Percentiles rank a stretch among this genome's conserved stretches.
Conservation (phyloP, 2,888 invertebrate species). For the Oegoconia quadripuncta region DNA sequence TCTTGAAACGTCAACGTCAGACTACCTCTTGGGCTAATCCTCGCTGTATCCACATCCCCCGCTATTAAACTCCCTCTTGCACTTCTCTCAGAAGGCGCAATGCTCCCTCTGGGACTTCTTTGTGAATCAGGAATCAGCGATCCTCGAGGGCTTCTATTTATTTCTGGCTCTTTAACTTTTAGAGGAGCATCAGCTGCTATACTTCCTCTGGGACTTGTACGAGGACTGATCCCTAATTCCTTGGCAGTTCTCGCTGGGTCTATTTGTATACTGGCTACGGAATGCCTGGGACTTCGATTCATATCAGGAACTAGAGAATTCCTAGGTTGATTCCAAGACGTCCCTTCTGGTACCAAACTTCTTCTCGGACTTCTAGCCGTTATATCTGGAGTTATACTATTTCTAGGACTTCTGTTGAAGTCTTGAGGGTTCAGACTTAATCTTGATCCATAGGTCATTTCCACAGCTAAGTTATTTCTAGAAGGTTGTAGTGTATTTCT, state of each 20-base stretch:
- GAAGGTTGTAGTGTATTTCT: constrained; percentile 78
- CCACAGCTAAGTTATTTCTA: constrained; percentile 81
- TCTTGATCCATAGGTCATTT: constrained; percentile 74
- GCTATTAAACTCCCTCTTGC: constrained; percentile 64
- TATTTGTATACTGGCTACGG: constrained; percentile 71
- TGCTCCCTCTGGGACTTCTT: constrained; percentile 81
- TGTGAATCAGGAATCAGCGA: constrained; percentile 79
- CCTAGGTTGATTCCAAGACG: constrained; percentile 77
- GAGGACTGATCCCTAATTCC: constrained; percentile 71
- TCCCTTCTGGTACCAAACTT: constrained; percentile 79
- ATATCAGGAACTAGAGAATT: constrained; percentile 80
- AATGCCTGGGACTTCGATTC: constrained; percentile 80
- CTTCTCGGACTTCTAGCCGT: constrained; percentile 79
- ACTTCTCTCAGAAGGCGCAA: constrained; percentile 75
- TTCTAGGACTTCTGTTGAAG: constrained; percentile 70
- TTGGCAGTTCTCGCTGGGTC: constrained; percentile 65
- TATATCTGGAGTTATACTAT: constrained; percentile 68
- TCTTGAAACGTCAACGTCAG: constrained; percentile 81
- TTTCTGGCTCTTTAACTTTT: constrained; percentile 67
- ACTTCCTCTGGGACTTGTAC: constrained; percentile 80
- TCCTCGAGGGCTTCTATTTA: constrained; percentile 75
- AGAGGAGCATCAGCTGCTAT: constrained; percentile 64
- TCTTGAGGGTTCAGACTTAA: constrained; percentile 79
- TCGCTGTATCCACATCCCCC: constrained; percentile 53
- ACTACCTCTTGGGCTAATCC: constrained; percentile 79